These are phyloP conservation scores for Pelobates fuscus DNA, from an alignment of 2,113 vertebrate species.

Conservation along the genomic window DNA sequence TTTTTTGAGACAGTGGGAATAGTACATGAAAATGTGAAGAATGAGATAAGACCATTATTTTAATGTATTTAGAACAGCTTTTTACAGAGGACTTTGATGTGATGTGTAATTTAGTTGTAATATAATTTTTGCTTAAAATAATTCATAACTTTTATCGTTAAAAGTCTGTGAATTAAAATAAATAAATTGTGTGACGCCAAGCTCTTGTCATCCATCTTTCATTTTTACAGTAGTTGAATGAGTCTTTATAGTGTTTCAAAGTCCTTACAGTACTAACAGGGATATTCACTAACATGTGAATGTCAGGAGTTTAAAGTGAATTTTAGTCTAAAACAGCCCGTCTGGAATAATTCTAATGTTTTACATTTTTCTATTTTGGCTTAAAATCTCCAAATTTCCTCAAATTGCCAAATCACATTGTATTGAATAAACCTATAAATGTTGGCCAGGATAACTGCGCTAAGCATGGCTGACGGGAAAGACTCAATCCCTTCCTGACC, in stretches of 20 bases:
- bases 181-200: background rate
- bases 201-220: background rate
- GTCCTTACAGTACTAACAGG: too few species aligned
- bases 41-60: conserved; percentile 17
- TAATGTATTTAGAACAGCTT: background rate
- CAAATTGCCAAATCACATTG: too few species aligned
- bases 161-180: background rate
- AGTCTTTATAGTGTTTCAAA: background rate
- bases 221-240: background rate
- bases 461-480: too few species aligned
- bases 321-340: too few species aligned
- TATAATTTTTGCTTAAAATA: conserved; percentile 17
- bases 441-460: too few species aligned
- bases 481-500: too few species aligned
- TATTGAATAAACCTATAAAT: too few species aligned
- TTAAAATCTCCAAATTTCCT: too few species aligned
- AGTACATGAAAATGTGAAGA: conserved; percentile 35
- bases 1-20: background rate
- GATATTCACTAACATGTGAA: too few species aligned
- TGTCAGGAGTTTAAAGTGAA: too few species aligned
- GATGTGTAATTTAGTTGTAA: conserved; percentile 26
- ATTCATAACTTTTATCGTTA: conserved; percentile 30
- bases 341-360: too few species aligned
- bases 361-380: too few species aligned
- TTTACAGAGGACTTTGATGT: conserved; percentile 25